Evolutionary conservation across 2,888 invertebrate species (phyloP).

Genomic region (Zelleria hepariella): DNA sequence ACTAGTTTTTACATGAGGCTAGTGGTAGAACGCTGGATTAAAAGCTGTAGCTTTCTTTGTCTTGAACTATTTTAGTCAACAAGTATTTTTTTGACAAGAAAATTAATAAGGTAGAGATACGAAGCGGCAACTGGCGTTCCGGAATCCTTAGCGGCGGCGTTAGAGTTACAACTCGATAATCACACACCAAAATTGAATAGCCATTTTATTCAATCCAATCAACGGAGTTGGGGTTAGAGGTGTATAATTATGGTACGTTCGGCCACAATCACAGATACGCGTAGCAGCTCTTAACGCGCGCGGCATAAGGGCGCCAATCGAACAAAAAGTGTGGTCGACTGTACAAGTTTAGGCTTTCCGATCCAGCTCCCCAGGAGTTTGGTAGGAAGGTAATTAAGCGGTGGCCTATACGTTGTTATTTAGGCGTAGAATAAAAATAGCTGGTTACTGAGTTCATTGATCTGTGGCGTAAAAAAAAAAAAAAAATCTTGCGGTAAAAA

Average conservation of each 20-base stretch:
- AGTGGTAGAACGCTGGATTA: background rate
- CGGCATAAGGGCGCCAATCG: too few species aligned
- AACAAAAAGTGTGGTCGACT: too few species aligned
- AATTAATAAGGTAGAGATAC: constrained; percentile 45
- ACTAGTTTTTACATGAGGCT: background rate
- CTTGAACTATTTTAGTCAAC: too few species aligned
- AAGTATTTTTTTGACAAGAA: constrained; percentile 55
- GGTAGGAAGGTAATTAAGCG: constrained; percentile 60
- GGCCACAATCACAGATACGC: too few species aligned
- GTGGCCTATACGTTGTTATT: constrained; percentile 55
- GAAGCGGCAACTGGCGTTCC: constrained; percentile 18
- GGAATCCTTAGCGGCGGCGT: constrained; percentile 11
- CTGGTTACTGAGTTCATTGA: constrained; percentile 45
- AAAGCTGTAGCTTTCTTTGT: too few species aligned
- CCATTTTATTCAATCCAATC: constrained; percentile 21
- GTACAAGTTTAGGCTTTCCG: constrained; percentile 46
- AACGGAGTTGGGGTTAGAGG: constrained; percentile 39
- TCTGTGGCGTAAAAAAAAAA: constrained; percentile 32
- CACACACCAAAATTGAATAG: constrained; percentile 15
- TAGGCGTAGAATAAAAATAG: constrained; percentile 51
- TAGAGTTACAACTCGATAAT: constrained; percentile 23
- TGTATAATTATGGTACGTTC: constrained; percentile 49
- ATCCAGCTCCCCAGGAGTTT: constrained; percentile 34
- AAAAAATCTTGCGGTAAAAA: constrained; percentile 43
- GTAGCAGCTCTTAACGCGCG: too few species aligned